Percentiles rank a stretch among this genome's conserved stretches.
Evolutionary conservation across 2,888 invertebrate species (phyloP).

Genomic region (Nasonovia ribisnigri): DNA sequence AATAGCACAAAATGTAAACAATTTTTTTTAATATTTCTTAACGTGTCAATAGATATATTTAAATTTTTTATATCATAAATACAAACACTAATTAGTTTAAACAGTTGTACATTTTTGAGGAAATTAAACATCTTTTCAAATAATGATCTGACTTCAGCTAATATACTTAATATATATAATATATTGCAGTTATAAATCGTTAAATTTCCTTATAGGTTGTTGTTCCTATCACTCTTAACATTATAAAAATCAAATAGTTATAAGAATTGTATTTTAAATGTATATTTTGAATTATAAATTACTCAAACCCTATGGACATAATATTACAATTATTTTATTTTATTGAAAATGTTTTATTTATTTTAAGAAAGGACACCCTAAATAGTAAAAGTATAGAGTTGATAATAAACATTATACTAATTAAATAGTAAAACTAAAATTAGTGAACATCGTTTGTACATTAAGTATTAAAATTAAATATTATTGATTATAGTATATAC

Average conservation of each 20-base stretch:
- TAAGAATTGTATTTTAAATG: background rate
- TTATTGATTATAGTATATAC: background rate
- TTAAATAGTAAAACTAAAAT: background rate
- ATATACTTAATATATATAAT: background rate
- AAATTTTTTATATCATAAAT: background rate
- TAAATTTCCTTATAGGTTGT: background rate
- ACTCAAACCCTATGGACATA: background rate
- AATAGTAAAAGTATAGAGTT: background rate
- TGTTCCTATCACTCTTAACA: background rate
- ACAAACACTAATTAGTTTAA: background rate
- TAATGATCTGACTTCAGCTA: background rate
- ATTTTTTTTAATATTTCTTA: background rate
- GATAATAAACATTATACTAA: background rate
- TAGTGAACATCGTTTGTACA: background rate
- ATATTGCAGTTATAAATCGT: background rate
- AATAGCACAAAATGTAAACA: background rate
- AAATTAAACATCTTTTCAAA: background rate
- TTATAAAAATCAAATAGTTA: background rate
- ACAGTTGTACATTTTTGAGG: background rate
- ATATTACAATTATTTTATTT: background rate
- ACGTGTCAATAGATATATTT: background rate
- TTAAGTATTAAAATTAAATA: background rate
- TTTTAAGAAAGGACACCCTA: background rate
- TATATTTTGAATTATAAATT: background rate
- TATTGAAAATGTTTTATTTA: background rate